Evolutionary conservation across 2,888 invertebrate genomes (phyloP), one percentile per base, ranked within the genome.

Genomic region (Deilephila elpenor): DNA sequence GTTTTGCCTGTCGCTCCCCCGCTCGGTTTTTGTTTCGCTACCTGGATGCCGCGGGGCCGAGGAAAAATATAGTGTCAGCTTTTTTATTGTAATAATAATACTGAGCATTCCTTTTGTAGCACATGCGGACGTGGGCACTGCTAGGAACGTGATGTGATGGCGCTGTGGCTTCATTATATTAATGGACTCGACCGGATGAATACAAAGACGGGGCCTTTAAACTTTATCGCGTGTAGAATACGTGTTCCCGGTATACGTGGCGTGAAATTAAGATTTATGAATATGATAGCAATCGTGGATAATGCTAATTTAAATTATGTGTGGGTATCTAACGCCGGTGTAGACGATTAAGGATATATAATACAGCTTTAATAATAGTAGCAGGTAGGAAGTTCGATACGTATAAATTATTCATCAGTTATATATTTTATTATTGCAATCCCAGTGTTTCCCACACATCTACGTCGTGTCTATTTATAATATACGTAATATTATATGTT

Each of bases 141-240:
- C 83, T 85, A 85, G 84, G 83, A 85, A 93, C 93, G 93, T 94
- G 93, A 93, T 88, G 88, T 84, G 92, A 87, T 86, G 87, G 87
- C 88, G 87, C 86, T 90, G 93, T 91, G 88, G 92, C 91, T 92
- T 92, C 92, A 93, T 94, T 93, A 92, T 91, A 92, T 93, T 94
- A 93, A 93, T 94, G 93, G 91, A 89, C 87, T 87, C 86, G 84
- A 87, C 91, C 90, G 91, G 91, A 89, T 92, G 93, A 93, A 93
- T 93, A 92, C 92, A 91, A 93, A 93, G 90, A 89, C 86, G 88
- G 85, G 86, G 89, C 87, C 88, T 91, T 91, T 90, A 89, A 90
- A 91, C 89, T 91, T 89, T 88, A 88, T 89, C 87, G 88, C 87
- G 84, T 88, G 88, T 87, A 83, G 86, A 85, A 84, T 86, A 88